Evolutionary conservation across 2,888 invertebrate species (phyloP).

Genomic region (Cataglyphis livida): DNA sequence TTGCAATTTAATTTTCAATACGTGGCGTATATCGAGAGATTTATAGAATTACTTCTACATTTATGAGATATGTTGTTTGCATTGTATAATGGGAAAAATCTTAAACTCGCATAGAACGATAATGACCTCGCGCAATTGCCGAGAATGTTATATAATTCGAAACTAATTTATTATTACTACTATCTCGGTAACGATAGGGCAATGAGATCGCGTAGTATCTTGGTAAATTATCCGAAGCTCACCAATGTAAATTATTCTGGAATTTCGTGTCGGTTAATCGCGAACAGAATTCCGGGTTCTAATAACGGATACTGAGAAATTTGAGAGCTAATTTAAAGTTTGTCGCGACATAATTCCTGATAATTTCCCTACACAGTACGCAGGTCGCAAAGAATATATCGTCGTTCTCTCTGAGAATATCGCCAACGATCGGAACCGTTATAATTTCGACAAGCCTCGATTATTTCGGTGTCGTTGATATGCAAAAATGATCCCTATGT

Average conservation of each 20-base stretch:
- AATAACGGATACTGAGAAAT: constrained; percentile 66
- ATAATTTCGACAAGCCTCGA: constrained; percentile 31
- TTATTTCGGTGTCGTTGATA: constrained; percentile 36
- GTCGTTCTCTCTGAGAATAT: constrained; percentile 56
- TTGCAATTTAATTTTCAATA: constrained; percentile 68
- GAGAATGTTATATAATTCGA: constrained; percentile 9
- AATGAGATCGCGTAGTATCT: constrained; percentile 14
- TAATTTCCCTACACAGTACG: constrained; percentile 9
- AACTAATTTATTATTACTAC: constrained; percentile 37
- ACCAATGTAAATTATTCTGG: constrained; percentile 3
- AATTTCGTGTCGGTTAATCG: constrained; percentile 15
- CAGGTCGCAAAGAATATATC: constrained; percentile 68
- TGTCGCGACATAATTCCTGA: constrained; percentile 70
- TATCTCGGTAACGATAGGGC: background rate
- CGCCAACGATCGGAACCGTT: constrained; percentile 43
- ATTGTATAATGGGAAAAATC: background rate
- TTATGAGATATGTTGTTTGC: background rate
- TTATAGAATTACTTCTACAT: constrained; percentile 44
- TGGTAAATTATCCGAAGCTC: constrained; percentile 24
- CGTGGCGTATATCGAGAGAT: constrained; percentile 61
- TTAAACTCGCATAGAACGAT: background rate
- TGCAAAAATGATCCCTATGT: constrained; percentile 27
- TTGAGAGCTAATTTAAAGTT: constrained; percentile 43
- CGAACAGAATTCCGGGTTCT: constrained; percentile 16
- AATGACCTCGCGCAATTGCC: background rate